Base-by-base conservation (phyloP, 2,113 vertebrate genomes). In the Salvator merianae region DNA sequence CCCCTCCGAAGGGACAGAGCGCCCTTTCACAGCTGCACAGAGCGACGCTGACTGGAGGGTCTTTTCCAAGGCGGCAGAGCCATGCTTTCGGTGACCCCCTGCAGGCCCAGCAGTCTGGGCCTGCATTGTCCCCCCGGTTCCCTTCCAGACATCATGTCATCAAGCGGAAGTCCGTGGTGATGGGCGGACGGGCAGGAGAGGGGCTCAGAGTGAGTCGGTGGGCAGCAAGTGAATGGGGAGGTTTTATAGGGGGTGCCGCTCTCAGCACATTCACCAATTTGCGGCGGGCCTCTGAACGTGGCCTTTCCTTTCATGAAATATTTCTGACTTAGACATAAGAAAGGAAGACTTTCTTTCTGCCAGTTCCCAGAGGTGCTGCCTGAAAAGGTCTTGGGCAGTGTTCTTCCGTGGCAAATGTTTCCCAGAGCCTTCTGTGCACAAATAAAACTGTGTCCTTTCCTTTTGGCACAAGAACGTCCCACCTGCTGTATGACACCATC, bases 21-120 rank as follows among this genome's bases (percentile, higher is more conserved):
- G 84, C 22, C 91, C 88, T 92, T 94, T 94, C 89, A 82, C 81
- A 92, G 70, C 20, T 66, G 50, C 22, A 18, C 9, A 13, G 26
- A 6, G 74, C 18, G 34, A 77, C 68, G 80, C 89, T 34, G 3
- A 1, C 8, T 4, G 8, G n/a, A 2, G 77, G 66, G 89, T 59
- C 76, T 88, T 86, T 73, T 75, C 0, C 40, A 86, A 90, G 93
- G 91, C 93, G 74, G 63, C 88, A 87, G 87, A 87, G 87, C 83
- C 89, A 85, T 90, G 83, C 88, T 84, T 90, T 82, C 84, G 89
- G 88, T 79, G 83, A 74, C 26, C 0, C 62, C 4, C 43, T 40
- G 55, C 79, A 8, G 14, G 10, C 43, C 40, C 68, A 71, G 0
- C 65, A 73, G 68, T 90, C 83, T 84, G 81, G 30, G 0, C 70